Base-by-base conservation (phyloP, 2,888 invertebrate species). In the Trissolcus japonicus region DNA sequence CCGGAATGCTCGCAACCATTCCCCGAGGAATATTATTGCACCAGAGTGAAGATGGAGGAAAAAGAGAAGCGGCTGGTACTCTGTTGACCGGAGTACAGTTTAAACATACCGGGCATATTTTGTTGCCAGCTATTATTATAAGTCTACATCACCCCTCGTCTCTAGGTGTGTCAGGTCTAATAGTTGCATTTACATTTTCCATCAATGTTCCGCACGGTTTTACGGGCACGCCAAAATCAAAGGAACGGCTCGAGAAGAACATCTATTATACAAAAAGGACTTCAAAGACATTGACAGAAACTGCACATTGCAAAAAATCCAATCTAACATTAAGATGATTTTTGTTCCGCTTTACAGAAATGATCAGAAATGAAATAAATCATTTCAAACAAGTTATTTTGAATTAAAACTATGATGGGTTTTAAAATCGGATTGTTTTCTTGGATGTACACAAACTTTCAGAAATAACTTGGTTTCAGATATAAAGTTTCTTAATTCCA, bases 11-110 rank as follows among this genome's bases (percentile, higher is more conserved):
- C 59, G 80, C 80, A 83, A 83, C 78, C 82, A 35, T 35, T 35
- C 81, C 81, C 81, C 79, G 74, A 80, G 80, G 83, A 82, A 83
- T 82, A 84, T 82, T 81, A 81, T 82, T 79, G 78, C 72, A 66
- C 53, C 48, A 43, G 72, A 60, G 66, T 48, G 59, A 65, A 25
- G 74, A 73, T 41, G n/a, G 56, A 55, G 66, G 76, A 41, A 54
- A 63, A 40, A 65, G 71, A 78, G 72, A 68, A 67, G 68, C 68
- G 78, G 62, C 66, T 73, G 65, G 69, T 75, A 76, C 66, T 76
- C 81, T 80, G 80, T 76, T 82, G 78, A 76, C 80, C 79, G 71
- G 68, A 63, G 67, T 72, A 35, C 43, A 60, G 74, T 79, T 66
- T 80, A 35, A 35, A 81, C 81, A 80, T 81, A 80, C 80, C 82